Conservation (phyloP, 2,888 invertebrate genomes). For the Drosophila leonis region DNA sequence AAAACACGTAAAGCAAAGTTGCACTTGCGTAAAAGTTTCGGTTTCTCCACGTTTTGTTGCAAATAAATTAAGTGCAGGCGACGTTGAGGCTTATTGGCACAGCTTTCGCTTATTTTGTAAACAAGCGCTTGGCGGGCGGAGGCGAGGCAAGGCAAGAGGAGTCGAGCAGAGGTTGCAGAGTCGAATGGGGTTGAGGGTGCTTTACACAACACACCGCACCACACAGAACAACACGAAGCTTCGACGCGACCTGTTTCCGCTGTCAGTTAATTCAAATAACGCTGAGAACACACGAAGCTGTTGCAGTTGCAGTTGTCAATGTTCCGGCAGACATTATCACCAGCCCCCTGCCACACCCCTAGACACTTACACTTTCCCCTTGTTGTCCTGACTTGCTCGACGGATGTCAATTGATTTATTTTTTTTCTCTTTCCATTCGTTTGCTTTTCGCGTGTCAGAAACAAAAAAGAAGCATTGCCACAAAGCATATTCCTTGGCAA, state of each 20-base stretch:
- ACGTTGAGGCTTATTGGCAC: conserved; percentile 75
- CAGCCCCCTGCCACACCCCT: background rate
- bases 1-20: conserved; percentile 73
- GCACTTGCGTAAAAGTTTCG: conserved; percentile 73
- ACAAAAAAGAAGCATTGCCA: conserved; percentile 11
- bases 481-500: conserved; percentile 12
- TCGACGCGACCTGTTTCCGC: conserved; percentile 50
- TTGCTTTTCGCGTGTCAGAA: conserved; percentile 26
- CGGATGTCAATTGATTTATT: conserved; percentile 23
- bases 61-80: conserved; percentile 78
- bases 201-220: background rate
- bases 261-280: conserved; percentile 64
- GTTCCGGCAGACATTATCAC: conserved; percentile 53
- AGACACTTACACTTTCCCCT: background rate
- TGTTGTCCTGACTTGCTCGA: background rate
- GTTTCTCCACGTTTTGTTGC: conserved; percentile 64
- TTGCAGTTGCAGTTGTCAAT: conserved; percentile 56
- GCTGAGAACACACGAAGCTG: conserved; percentile 47
- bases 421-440: background rate
- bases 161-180: background rate
- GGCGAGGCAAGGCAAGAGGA: background rate
- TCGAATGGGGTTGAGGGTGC: background rate
- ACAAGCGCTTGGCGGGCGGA: conserved; percentile 40
- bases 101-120: conserved; percentile 73
- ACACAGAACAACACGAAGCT: conserved; percentile 17